Evolutionary conservation across 2,888 invertebrate genomes (phyloP).

Genomic region (Ecliptopera silaceata): DNA sequence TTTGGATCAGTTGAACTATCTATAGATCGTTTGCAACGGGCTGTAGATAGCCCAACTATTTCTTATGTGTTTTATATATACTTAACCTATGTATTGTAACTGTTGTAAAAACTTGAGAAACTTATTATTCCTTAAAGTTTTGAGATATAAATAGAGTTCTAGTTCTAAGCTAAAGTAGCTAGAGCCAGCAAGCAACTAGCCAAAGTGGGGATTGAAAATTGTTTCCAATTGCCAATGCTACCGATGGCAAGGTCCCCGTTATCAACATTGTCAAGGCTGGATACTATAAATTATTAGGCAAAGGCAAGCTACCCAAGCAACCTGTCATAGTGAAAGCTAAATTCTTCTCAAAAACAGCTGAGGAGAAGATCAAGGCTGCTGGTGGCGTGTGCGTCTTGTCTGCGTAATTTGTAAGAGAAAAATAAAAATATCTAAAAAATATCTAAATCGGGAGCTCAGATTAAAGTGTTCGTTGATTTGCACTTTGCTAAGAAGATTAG

Average conservation of each 20-base stretch:
- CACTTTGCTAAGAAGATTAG: not conserved
- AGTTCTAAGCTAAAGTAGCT: slow-evolving; percentile 11
- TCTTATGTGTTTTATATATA: too few relatives aligned
- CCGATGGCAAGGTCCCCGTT: too few relatives aligned
- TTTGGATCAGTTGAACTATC: too few relatives aligned
- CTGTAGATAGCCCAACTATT: too few relatives aligned
- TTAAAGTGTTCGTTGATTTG: slow-evolving; percentile 38
- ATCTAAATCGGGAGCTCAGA: slow-evolving; percentile 38
- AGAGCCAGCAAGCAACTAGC: slow-evolving; percentile 10
- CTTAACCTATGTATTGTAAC: too few relatives aligned
- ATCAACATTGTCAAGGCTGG: too few relatives aligned
- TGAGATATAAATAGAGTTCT: slow-evolving; percentile 16
- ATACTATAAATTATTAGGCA: slow-evolving; percentile 98
- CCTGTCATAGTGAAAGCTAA: slow-evolving; percentile 99
- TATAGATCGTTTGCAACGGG: too few relatives aligned
- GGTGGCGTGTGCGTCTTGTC: slow-evolving; percentile 98
- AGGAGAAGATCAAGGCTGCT: slow-evolving; percentile 98
- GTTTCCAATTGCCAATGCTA: too few relatives aligned
- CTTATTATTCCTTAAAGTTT: too few relatives aligned
- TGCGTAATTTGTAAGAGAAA: slow-evolving; percentile 87
- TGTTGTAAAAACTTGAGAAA: too few relatives aligned
- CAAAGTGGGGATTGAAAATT: slow-evolving; percentile 14
- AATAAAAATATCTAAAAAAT: slow-evolving; percentile 66
- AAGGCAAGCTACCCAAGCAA: slow-evolving; percentile 97
- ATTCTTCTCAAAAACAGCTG: slow-evolving; percentile 98